These are phyloP conservation scores for Notamacropus eugenii DNA, from an alignment of 2,797 vertebrate genomes.

Conservation along the genomic window DNA sequence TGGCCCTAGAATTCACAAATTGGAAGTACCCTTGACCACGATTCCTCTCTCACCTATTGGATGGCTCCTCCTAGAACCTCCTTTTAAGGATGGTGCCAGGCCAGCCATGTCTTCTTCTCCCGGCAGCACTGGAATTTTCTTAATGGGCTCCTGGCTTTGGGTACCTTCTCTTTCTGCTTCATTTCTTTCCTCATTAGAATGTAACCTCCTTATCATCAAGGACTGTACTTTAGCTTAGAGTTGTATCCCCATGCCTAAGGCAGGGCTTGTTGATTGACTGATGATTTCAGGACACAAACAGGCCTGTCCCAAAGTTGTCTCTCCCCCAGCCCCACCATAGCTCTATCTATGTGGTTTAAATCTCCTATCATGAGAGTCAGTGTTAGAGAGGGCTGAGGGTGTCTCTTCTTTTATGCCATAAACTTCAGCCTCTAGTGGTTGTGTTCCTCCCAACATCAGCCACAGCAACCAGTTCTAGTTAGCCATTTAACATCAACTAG, in stretches of 20 bases:
- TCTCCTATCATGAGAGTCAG: neutral
- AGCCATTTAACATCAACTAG: neutral
- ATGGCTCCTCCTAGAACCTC: neutral
- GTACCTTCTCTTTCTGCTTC: neutral
- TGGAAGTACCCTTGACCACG: neutral
- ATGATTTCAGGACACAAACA: neutral
- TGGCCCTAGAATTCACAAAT: neutral
- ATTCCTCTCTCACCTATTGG: neutral
- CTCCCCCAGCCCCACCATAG: neutral
- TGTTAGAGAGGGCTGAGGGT: neutral
- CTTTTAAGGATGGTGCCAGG: neutral
- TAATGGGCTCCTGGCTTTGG: neutral
- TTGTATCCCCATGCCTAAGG: neutral
- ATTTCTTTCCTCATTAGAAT: neutral
- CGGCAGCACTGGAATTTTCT: neutral
- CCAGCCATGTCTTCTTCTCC: neutral
- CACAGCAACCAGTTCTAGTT: neutral
- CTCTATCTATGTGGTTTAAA: neutral
- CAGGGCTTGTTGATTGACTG: neutral
- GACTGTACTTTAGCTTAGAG: neutral
- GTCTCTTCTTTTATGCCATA: neutral
- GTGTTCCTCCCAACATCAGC: neutral
- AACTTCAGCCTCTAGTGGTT: neutral
- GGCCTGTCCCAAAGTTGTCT: neutral
- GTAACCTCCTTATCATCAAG: neutral